These are phyloP conservation scores for Microctenopoma stevenorrisi DNA, from an alignment of 2,797 vertebrate genomes.

Conservation along the genomic window DNA sequence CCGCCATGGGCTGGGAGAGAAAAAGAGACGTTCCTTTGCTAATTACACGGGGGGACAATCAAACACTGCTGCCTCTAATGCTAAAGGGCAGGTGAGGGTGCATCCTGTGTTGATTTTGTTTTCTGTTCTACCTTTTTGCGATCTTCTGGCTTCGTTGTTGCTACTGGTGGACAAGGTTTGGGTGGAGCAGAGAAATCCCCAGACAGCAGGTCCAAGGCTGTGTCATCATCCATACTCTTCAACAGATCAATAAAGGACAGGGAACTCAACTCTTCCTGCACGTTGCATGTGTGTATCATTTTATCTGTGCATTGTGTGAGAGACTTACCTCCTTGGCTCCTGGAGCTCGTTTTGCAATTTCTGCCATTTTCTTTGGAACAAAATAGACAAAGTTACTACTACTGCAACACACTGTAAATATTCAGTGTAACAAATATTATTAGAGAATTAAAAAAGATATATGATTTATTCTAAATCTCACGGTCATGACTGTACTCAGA, in stretches of 20 bases:
- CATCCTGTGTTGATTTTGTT: neutral
- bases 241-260: conserved; percentile 33
- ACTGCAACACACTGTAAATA: neutral
- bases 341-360: conserved; percentile 38
- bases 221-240: conserved; percentile 71
- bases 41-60: neutral
- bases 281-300: neutral
- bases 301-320: neutral
- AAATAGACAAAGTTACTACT: conserved; percentile 17
- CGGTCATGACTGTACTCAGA: neutral
- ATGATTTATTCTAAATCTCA: neutral
- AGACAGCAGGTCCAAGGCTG: conserved; percentile 80
- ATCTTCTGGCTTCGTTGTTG: neutral
- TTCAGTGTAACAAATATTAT: neutral
- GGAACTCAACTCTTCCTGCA: neutral
- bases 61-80: neutral
- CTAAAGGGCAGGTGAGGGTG: neutral
- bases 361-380: conserved; percentile 63
- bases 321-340: conserved; percentile 70
- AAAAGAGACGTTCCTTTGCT: neutral
- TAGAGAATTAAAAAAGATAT: neutral
- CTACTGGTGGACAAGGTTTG: conserved; percentile 44
- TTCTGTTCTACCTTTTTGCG: conserved; percentile 66
- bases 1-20: conserved; percentile 68
- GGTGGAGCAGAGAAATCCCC: conserved; percentile 65